A percentile compares a stretch with the other conserved stretches of the same genome.
Conservation (phyloP, 2,113 vertebrate genomes). For the Halichoerus grypus region DNA sequence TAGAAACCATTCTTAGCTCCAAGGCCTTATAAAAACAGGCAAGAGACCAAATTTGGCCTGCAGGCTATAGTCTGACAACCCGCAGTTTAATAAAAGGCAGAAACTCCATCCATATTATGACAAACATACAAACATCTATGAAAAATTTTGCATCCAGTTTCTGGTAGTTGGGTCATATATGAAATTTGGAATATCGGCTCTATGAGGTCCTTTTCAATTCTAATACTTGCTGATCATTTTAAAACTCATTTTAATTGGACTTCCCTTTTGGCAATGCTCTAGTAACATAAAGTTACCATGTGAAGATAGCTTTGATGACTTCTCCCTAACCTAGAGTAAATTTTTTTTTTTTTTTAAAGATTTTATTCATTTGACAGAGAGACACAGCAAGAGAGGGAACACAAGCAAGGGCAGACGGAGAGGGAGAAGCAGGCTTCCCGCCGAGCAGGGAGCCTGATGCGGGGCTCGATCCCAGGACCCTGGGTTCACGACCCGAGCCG, state of each 20-base stretch:
- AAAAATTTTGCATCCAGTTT: neutral
- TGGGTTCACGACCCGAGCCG: too few relatives aligned
- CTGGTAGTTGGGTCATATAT: neutral
- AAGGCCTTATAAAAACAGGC: neutral
- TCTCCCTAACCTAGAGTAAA: neutral
- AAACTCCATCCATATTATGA: neutral
- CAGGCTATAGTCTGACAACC: neutral
- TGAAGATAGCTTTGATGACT: neutral
- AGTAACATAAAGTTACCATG: neutral
- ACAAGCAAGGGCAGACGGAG: too few relatives aligned
- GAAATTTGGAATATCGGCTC: neutral
- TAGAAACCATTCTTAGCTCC: neutral
- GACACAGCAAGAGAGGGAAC: too few relatives aligned
- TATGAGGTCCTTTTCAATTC: neutral
- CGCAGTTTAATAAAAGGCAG: neutral
- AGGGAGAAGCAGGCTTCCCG: too few relatives aligned
- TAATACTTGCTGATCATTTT: constrained; percentile 7
- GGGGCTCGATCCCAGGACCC: too few relatives aligned
- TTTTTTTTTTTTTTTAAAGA: neutral
- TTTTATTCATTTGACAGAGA: too few relatives aligned
- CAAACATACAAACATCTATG: neutral
- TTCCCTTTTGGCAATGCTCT: neutral
- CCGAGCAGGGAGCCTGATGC: too few relatives aligned
- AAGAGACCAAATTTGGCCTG: neutral
- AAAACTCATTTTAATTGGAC: neutral